Base-by-base conservation (phyloP, 2,113 vertebrate genomes). In the Alethe castanea region DNA sequence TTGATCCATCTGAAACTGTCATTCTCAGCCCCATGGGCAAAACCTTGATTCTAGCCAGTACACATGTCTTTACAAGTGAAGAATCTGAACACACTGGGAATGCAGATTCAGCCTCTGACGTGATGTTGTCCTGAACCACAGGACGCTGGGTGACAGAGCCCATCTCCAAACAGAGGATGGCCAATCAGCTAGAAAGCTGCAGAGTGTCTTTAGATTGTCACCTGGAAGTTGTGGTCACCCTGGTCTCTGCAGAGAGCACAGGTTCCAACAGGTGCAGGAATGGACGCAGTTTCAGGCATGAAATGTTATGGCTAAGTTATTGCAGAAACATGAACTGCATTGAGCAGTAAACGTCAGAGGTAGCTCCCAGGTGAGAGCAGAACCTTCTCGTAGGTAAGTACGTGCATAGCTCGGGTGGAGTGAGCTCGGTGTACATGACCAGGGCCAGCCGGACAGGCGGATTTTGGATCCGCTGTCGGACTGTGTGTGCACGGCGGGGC, bases 21-120 rank as follows among this genome's bases (percentile, higher is more conserved):
- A 82, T 94, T 92, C 93, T 92, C 36, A 92, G 67, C 88, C 83
- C 78, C 33, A 13, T 18, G 6, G 93, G 92, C 22, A 22, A 93
- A 86, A 29, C n/a, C n/a, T 86, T 33, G 10, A 45, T 94, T 91
- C 56, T 12, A 86, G 29, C 44, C 62, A 45, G 35, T 18, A 19
- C 65, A 74, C 89, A 1, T 81, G 96, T 88, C 82, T 70, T 86
- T 92, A 61, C 97, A 97, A 80, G 97, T 19, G 42, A 77, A 84
- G 60, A 84, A 36, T 78, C 72, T 78, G 57, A 97, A 80, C 69
- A 35, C 66, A 24, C 29, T 40, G 26, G 64, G 40, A 94, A 78
- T 45, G 71, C 60, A 85, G 14, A 77, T 56, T 44, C 79, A 74
- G 53, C 22, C 26, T 33, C 79, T 15, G 50, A 28, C 47, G 50